These are phyloP conservation scores for Isurus oxyrinchus DNA, from an alignment of 2,113 vertebrate genomes.

Conservation along the genomic window DNA sequence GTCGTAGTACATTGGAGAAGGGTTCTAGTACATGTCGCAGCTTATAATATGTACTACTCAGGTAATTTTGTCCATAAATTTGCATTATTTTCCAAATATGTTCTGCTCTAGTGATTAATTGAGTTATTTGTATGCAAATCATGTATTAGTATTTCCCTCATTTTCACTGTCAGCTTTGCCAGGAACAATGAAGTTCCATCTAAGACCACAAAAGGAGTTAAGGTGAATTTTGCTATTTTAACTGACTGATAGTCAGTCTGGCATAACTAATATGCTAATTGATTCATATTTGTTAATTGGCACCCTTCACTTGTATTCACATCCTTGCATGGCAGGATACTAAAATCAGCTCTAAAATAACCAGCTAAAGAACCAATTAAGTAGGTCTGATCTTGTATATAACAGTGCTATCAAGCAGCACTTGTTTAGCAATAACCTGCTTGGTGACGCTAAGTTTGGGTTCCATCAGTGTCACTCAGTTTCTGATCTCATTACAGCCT, in stretches of 20 bases:
- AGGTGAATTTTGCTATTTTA: neutral
- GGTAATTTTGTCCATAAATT: constrained; percentile 12
- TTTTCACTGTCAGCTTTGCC: neutral
- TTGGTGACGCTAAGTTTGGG: too few species aligned
- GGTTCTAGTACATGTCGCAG: neutral
- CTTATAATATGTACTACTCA: neutral
- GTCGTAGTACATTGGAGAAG: neutral
- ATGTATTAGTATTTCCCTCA: neutral
- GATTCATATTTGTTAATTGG: neutral
- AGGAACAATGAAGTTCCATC: neutral
- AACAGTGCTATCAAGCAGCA: too few species aligned
- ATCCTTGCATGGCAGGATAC: too few species aligned
- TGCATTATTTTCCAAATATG: constrained; percentile 16
- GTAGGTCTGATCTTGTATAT: too few species aligned
- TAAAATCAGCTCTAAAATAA: too few species aligned
- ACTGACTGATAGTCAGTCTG: neutral
- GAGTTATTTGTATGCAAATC: constrained; percentile 18
- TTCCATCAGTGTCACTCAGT: too few species aligned
- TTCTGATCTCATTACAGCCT: too few species aligned
- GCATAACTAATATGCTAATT: neutral
- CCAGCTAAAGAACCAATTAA: too few species aligned
- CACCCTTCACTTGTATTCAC: neutral
- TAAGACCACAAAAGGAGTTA: neutral
- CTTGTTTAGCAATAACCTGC: too few species aligned
- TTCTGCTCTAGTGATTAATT: neutral